Evolutionary conservation across 2,888 invertebrate genomes (phyloP).

Genomic region (Bombyx huttoni): DNA sequence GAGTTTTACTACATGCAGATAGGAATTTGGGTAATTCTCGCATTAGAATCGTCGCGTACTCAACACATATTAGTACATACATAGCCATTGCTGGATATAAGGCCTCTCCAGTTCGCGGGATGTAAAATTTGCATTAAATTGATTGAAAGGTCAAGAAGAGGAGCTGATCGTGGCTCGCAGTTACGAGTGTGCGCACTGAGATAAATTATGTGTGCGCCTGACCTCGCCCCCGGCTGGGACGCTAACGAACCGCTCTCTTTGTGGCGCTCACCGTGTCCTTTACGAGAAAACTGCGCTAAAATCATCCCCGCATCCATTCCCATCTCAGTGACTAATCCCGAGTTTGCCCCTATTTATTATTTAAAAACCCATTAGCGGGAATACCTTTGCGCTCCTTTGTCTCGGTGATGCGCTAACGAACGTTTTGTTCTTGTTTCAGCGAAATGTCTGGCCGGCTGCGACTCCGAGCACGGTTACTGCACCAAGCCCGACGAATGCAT

Average conservation of each 20-base stretch:
- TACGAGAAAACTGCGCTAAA: slow-evolving; percentile 33
- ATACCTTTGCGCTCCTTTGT: slow-evolving; percentile 23
- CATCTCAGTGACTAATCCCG: slow-evolving; percentile 30
- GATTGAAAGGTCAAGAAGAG: slow-evolving; percentile 10
- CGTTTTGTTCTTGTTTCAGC: slow-evolving; percentile 79
- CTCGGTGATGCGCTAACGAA: slow-evolving; percentile 47
- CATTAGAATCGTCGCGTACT: too few species aligned
- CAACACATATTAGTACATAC: too few species aligned
- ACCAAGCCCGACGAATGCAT: slow-evolving; percentile 94
- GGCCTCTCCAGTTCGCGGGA: not conserved
- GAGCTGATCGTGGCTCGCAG: not conserved
- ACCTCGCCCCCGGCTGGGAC: slow-evolving; percentile 53
- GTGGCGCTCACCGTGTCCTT: slow-evolving; percentile 37
- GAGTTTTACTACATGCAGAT: not conserved
- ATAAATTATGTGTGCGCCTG: slow-evolving; percentile 47
- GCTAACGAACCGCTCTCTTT: slow-evolving; percentile 61
- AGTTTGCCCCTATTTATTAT: slow-evolving; percentile 22
- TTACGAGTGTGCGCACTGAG: slow-evolving; percentile 11
- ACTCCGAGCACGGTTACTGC: slow-evolving; percentile 92
- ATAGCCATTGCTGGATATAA: too few species aligned
- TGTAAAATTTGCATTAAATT: slow-evolving; percentile 6
- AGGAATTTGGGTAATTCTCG: too few species aligned
- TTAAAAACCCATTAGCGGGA: slow-evolving; percentile 30
- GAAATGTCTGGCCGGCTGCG: slow-evolving; percentile 93
- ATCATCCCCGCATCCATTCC: slow-evolving; percentile 27